Percentiles rank a stretch among this genome's conserved stretches.
phyloP scores from a whole-genome alignment of 2,797 vertebrate genomes.

The Enteromius treurensis region DNA sequence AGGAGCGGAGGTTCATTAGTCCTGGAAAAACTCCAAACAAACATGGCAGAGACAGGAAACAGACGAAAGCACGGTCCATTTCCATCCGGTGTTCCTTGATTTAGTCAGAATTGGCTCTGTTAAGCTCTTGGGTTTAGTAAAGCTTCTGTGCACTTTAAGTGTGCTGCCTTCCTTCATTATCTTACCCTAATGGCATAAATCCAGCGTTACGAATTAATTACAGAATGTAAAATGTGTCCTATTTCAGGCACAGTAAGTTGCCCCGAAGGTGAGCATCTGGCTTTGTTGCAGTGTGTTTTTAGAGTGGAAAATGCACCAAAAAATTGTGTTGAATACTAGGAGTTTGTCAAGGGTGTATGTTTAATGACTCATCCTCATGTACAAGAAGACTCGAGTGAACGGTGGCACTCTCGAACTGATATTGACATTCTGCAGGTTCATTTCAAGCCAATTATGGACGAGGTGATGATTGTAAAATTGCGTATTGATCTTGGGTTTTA shows the following conservation, averaged over 20 bases:
- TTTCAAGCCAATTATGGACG: slow-evolving; percentile 58
- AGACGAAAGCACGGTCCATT: not conserved
- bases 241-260: slow-evolving; percentile 56
- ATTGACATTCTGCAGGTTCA: slow-evolving; percentile 57
- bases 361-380: slow-evolving; percentile 29
- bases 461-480: slow-evolving; percentile 60
- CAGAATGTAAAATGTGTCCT: slow-evolving; percentile 57
- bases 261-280: slow-evolving; percentile 64
- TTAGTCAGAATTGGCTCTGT: slow-evolving; percentile 14
- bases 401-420: slow-evolving; percentile 44
- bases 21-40: slow-evolving; percentile 17
- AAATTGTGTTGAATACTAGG: slow-evolving; percentile 44
- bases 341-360: slow-evolving; percentile 48
- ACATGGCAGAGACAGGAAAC: slow-evolving; percentile 1
- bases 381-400: slow-evolving; percentile 12
- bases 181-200: slow-evolving; percentile 57
- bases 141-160: slow-evolving; percentile 44
- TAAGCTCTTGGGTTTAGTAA: slow-evolving; percentile 22
- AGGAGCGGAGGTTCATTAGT: slow-evolving; percentile 53
- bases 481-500: slow-evolving; percentile 59
- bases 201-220: slow-evolving; percentile 60
- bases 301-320: slow-evolving; percentile 53
- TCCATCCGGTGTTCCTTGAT: not conserved
- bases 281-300: slow-evolving; percentile 52
- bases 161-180: slow-evolving; percentile 53